phyloP scores from a whole-genome alignment of 92 coral and sea anemone species.

The Epizoanthus illoricatus region DNA sequence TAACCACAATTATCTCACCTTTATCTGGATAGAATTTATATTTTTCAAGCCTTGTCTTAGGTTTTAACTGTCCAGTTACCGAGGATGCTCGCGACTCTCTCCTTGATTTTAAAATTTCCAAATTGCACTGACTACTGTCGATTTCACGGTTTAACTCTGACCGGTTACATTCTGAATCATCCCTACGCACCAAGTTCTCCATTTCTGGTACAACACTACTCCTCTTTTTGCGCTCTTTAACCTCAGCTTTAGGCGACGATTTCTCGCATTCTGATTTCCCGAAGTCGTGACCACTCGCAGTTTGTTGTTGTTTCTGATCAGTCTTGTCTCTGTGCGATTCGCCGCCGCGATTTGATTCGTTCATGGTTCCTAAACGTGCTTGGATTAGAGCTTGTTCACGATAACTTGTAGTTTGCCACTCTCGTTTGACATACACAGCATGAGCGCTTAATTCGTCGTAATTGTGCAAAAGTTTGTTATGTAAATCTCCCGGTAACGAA shows the following conservation, averaged over 20 bases:
- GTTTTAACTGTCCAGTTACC: slow-evolving; percentile 31
- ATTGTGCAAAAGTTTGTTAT: slow-evolving; percentile 69
- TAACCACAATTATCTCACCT: slow-evolving; percentile 9
- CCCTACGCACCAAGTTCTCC: slow-evolving; percentile 2
- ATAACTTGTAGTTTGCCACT: slow-evolving; percentile 95
- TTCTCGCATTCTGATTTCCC: slow-evolving; percentile 11
- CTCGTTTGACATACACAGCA: slow-evolving; percentile 81
- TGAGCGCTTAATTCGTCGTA: slow-evolving; percentile 81
- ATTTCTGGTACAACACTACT: slow-evolving; percentile 16
- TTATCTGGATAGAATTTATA: slow-evolving; percentile 79
- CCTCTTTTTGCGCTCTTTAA: slow-evolving; percentile 19
- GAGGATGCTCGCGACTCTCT: slow-evolving; percentile 40
- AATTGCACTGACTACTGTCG: slow-evolving; percentile 5
- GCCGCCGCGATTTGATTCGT: slow-evolving; percentile 51
- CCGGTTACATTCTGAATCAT: neutral
- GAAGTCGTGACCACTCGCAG: slow-evolving; percentile 12
- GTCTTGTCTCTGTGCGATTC: slow-evolving; percentile 41
- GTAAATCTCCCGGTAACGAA: slow-evolving; percentile 79
- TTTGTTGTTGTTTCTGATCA: slow-evolving; percentile 25
- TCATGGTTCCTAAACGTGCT: slow-evolving; percentile 65
- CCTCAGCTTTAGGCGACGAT: neutral
- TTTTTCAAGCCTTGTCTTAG: slow-evolving; percentile 86
- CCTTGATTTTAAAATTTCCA: slow-evolving; percentile 22
- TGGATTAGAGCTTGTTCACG: slow-evolving; percentile 83
- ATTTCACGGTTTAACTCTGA: neutral